Percentiles rank a stretch among this genome's conserved stretches.
These are phyloP conservation scores for Sarcophaga bullata DNA, from an alignment of 1,140 invertebrate genomes.

Conservation along the genomic window DNA sequence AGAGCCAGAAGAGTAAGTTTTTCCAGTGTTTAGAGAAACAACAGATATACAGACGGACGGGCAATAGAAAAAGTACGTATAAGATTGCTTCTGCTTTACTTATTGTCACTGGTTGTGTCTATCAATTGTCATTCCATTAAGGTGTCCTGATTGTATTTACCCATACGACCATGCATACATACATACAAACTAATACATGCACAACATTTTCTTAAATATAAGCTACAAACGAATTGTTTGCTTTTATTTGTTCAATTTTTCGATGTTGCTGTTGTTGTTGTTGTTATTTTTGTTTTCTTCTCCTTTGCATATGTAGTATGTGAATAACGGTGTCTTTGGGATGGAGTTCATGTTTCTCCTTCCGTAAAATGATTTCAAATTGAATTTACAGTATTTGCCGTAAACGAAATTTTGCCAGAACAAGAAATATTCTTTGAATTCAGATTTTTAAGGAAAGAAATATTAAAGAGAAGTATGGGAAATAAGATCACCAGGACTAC, in stretches of 20 bases:
- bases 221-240: not conserved
- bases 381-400: too few relatives aligned
- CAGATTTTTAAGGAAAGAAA: too few relatives aligned
- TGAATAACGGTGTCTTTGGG: not conserved
- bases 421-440: too few relatives aligned
- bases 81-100: not conserved
- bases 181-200: not conserved
- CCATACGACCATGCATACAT: too few relatives aligned
- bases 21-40: too few relatives aligned
- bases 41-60: too few relatives aligned
- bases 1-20: too few relatives aligned
- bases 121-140: slow-evolving; percentile 39
- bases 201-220: not conserved
- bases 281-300: not conserved
- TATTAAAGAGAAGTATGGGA: too few relatives aligned
- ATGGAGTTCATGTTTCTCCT: not conserved
- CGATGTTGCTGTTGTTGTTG: not conserved
- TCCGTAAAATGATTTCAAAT: too few relatives aligned
- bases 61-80: too few relatives aligned
- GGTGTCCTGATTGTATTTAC: slow-evolving; percentile 34
- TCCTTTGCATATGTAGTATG: not conserved
- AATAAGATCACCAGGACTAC: too few relatives aligned
- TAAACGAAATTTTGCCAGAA: too few relatives aligned
- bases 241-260: slow-evolving; percentile 4
- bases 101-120: not conserved